phyloP scores from a whole-genome alignment of 1,140 invertebrate species.

The Hirudo medicinalis region DNA sequence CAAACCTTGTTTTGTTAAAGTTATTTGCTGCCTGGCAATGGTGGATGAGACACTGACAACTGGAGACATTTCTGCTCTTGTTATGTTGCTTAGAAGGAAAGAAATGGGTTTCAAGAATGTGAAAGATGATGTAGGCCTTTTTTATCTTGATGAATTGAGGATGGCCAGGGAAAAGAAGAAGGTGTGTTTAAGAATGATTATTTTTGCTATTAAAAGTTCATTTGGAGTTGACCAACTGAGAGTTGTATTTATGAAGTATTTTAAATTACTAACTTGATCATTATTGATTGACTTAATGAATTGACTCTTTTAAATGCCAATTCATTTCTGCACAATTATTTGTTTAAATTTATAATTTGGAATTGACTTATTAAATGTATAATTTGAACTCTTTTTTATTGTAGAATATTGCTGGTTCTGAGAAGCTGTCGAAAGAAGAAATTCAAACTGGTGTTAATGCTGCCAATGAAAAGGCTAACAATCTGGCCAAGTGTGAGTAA shows the following conservation, averaged over 20 bases:
- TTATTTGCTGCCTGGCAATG: too few relatives aligned
- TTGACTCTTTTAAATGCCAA: too few relatives aligned
- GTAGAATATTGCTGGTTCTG: slow-evolving; percentile 26
- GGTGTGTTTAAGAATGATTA: not conserved
- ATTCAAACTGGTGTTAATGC: slow-evolving; percentile 35
- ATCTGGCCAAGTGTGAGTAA: slow-evolving; percentile 36
- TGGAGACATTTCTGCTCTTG: not conserved
- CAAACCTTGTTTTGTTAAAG: too few relatives aligned
- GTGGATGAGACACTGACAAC: too few relatives aligned
- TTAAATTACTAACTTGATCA: not conserved
- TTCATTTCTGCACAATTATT: too few relatives aligned
- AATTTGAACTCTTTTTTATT: too few relatives aligned
- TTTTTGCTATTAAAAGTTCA: not conserved
- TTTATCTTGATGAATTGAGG: not conserved
- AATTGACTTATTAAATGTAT: too few relatives aligned
- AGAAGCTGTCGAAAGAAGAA: slow-evolving; percentile 34
- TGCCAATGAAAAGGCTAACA: slow-evolving; percentile 37
- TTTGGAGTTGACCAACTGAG: too few relatives aligned
- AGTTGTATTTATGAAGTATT: not conserved
- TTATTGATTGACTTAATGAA: too few relatives aligned
- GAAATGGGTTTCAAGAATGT: slow-evolving; percentile 1
- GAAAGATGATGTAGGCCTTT: not conserved
- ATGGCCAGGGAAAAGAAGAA: not conserved
- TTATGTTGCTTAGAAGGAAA: not conserved
- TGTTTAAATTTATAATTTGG: too few relatives aligned